phyloP scores from a whole-genome alignment of 2,888 invertebrate species.

The Pardosa pseudoannulata region DNA sequence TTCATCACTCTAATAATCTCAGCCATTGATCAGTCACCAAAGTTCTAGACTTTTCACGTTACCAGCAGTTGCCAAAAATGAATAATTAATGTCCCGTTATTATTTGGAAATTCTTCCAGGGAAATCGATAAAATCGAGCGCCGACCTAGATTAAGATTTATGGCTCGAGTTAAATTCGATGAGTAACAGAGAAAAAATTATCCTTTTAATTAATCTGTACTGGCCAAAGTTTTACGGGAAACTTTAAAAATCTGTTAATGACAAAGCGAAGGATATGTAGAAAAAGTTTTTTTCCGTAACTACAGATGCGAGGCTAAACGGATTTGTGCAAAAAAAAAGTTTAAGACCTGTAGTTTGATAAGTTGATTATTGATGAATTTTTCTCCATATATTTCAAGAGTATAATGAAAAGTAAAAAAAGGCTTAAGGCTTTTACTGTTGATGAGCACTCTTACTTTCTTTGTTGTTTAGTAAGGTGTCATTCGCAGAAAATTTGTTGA shows the following conservation, averaged over 20 bases:
- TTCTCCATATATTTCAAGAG: no score
- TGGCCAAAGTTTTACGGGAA: slow-evolving; percentile 23
- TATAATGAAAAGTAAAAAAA: no score
- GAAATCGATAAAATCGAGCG: slow-evolving; percentile 63
- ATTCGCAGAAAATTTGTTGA: no score
- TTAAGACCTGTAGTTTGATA: background rate
- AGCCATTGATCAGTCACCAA: background rate
- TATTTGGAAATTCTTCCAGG: slow-evolving; percentile 64
- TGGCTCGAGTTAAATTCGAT: slow-evolving; percentile 46
- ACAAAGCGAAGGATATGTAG: slow-evolving; percentile 9
- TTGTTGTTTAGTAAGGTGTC: no score
- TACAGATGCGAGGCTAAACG: background rate
- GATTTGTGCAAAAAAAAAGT: background rate
- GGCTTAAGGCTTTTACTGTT: no score
- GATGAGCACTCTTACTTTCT: no score
- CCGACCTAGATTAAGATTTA: slow-evolving; percentile 57
- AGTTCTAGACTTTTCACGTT: background rate
- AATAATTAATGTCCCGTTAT: slow-evolving; percentile 67
- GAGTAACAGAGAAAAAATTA: slow-evolving; percentile 26
- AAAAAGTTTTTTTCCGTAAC: slow-evolving; percentile 6
- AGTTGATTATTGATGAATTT: background rate
- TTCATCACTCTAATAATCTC: background rate
- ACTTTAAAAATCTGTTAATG: slow-evolving; percentile 57
- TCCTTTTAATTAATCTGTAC: slow-evolving; percentile 55
- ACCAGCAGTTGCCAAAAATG: slow-evolving; percentile 45